Evolutionary conservation across 92 coral and sea anemone genomes (phyloP).

Genomic region (Parazoanthus atlanticus): DNA sequence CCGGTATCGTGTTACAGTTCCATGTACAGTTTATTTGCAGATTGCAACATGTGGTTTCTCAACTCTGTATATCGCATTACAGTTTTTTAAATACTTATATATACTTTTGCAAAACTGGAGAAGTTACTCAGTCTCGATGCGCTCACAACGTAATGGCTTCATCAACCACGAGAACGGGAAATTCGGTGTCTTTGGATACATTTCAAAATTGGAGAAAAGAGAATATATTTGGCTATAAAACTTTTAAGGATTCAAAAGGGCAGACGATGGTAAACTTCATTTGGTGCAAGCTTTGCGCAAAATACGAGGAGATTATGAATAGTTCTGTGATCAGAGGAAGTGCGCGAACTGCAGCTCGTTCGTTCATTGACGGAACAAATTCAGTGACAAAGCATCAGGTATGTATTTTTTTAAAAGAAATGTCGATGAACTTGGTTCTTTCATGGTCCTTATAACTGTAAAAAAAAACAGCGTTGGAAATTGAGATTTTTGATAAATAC

Average conservation of each 20-base stretch:
- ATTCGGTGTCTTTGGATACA: constrained; percentile 21
- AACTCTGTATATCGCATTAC: constrained; percentile 4
- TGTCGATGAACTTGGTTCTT: neutral
- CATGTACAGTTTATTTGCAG: no score
- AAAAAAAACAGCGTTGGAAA: neutral
- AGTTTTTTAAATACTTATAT: neutral
- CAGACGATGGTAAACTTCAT: constrained; percentile 29
- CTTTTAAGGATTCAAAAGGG: constrained; percentile 29
- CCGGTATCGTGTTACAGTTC: no score
- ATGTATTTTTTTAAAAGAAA: neutral
- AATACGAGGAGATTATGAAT: no score
- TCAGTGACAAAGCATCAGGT: neutral
- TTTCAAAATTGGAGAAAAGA: constrained; percentile 24
- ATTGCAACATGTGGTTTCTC: constrained; percentile 18
- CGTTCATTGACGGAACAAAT: neutral
- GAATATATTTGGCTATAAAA: constrained; percentile 25
- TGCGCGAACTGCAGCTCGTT: neutral
- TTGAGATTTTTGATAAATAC: neutral
- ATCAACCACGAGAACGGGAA: constrained; percentile 30
- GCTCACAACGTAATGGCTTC: constrained; percentile 12
- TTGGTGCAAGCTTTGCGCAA: neutral
- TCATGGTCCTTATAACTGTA: neutral
- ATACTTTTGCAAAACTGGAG: neutral
- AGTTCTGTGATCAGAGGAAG: neutral
- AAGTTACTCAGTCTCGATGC: constrained; percentile 6